Percentiles rank a stretch among this genome's conserved stretches.
These are phyloP conservation scores for Andricus curvator DNA, from an alignment of 2,888 invertebrate genomes.

Conservation along the genomic window DNA sequence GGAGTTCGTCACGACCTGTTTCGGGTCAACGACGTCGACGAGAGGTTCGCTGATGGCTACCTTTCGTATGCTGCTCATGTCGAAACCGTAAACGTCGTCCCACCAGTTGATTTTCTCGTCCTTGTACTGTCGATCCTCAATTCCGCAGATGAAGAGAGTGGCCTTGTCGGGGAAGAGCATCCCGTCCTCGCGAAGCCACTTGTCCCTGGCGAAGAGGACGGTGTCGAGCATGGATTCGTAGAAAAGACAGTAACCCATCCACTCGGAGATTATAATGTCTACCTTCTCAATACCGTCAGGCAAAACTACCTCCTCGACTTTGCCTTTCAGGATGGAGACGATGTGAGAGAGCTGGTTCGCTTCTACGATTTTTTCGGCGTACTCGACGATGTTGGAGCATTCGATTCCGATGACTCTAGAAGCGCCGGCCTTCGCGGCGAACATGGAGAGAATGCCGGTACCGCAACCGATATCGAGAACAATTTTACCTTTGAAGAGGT, in stretches of 20 bases:
- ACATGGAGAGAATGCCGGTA: conserved; percentile 99
- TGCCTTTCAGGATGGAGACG: conserved; percentile 91
- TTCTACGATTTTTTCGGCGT: conserved; percentile 96
- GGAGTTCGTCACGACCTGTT: conserved; percentile 98
- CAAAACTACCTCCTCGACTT: conserved; percentile 96
- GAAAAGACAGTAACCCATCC: conserved; percentile 94
- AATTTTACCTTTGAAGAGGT: conserved; percentile 94
- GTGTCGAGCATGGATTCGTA: conserved; percentile 99
- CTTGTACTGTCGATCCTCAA: conserved; percentile 99
- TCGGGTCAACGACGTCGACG: conserved; percentile 99
- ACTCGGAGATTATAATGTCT: conserved; percentile 93
- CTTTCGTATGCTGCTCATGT: conserved; percentile 99
- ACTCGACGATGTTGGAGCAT: conserved; percentile 98
- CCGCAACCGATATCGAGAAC: conserved; percentile 99
- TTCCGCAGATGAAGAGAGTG: conserved; percentile 95
- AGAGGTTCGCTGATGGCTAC: conserved; percentile 99
- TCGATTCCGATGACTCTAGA: conserved; percentile 97
- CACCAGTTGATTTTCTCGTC: conserved; percentile 99
- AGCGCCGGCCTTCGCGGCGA: conserved; percentile 99
- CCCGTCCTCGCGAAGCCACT: conserved; percentile 96
- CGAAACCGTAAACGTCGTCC: conserved; percentile 99
- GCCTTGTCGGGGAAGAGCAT: conserved; percentile 96
- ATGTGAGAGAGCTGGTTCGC: conserved; percentile 89
- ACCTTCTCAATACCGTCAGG: conserved; percentile 91
- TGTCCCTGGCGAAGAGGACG: conserved; percentile 98